phyloP scores from a whole-genome alignment of 2,888 invertebrate genomes.

The Lepas anatifera region DNA sequence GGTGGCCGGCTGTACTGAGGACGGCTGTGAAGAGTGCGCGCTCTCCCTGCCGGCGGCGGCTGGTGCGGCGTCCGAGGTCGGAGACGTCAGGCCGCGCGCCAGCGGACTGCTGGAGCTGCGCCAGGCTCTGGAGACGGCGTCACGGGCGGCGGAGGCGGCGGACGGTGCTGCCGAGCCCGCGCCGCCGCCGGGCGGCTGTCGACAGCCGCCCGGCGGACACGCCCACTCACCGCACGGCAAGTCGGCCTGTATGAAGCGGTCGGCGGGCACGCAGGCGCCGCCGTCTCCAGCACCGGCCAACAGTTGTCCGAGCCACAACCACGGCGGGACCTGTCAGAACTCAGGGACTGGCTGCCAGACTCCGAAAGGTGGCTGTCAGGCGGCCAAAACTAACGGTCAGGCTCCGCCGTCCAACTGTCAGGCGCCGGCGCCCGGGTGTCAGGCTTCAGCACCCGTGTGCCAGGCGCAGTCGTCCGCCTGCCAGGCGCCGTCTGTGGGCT shows the following conservation, averaged over 20 bases:
- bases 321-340: no score
- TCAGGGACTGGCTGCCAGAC: no score
- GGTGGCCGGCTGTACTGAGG: slow-evolving; percentile 2
- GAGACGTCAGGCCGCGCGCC: neutral
- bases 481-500: neutral
- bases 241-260: neutral
- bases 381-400: no score
- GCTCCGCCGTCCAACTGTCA: no score
- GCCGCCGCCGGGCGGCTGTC: neutral
- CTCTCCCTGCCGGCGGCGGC: neutral
- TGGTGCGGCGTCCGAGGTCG: neutral
- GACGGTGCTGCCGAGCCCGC: neutral
- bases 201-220: neutral
- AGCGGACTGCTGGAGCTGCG: slow-evolving; percentile 3
- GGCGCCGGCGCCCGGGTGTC: no score
- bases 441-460: no score
- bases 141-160: neutral
- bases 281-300: neutral
- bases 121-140: slow-evolving; percentile 3
- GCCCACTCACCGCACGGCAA: neutral
- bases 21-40: neutral
- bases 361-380: no score
- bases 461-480: neutral
- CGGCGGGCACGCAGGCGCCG: neutral
- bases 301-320: no score